Evolutionary conservation across 37 sponge, comb jelly and placozoan genomes (phyloP).

Genomic region (Eunapius fragilis): DNA sequence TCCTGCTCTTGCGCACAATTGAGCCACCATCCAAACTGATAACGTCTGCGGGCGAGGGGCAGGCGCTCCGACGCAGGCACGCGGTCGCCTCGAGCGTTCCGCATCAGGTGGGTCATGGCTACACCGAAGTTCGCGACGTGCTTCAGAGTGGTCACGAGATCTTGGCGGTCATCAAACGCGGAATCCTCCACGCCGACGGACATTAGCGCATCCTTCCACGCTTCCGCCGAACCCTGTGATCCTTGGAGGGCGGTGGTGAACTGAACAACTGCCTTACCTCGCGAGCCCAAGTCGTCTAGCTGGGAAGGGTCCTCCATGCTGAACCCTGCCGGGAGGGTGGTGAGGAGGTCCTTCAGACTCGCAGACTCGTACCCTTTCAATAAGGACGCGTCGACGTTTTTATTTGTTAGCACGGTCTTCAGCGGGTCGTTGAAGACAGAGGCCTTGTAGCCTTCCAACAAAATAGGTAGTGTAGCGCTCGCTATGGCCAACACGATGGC

Average conservation of each 20-base stretch:
- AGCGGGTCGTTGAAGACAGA: slow-evolving; percentile 14
- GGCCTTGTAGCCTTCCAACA: slow-evolving; percentile 47
- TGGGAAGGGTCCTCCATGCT: neutral
- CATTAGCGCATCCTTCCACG: slow-evolving; percentile 63
- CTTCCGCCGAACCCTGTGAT: slow-evolving; percentile 11
- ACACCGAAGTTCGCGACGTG: slow-evolving; percentile 16
- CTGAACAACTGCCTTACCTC: slow-evolving; percentile 12
- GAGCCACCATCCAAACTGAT: slow-evolving; percentile 66
- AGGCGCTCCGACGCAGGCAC: neutral
- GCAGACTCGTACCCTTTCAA: neutral
- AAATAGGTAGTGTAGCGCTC: slow-evolving; percentile 26
- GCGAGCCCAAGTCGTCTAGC: slow-evolving; percentile 7
- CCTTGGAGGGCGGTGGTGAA: slow-evolving; percentile 29
- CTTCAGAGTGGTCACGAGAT: slow-evolving; percentile 5
- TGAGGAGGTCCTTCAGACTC: slow-evolving; percentile 30
- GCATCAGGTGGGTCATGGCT: neutral
- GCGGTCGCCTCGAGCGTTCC: neutral
- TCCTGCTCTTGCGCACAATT: slow-evolving; percentile 34
- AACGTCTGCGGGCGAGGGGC: neutral
- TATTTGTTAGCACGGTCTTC: slow-evolving; percentile 3
- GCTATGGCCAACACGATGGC: slow-evolving; percentile 24
- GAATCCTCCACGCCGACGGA: slow-evolving; percentile 24
- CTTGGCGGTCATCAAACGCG: neutral
- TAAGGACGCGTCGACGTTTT: neutral
- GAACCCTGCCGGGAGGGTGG: neutral